Base-by-base conservation (phyloP, 2,888 invertebrate genomes). In the Ischnus inquisitorius region DNA sequence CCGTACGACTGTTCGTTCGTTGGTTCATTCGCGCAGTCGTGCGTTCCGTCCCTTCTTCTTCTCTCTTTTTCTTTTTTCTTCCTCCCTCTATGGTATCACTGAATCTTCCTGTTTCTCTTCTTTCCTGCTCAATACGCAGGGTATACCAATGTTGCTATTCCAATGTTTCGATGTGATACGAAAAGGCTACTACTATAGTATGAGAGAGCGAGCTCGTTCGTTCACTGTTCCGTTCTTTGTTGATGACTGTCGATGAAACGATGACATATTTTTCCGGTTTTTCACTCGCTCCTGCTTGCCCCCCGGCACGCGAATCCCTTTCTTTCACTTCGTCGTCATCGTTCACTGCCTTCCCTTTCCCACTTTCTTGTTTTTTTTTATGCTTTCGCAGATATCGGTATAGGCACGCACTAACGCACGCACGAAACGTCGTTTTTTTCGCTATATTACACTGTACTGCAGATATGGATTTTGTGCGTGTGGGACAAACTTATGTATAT, bases 171-270 rank as follows among this genome's bases (percentile, higher is more conserved):
- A 75, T 51, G 72, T 43, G 41, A 39, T 41, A 72, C 72, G 14
- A 60, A 25, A 60, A 60, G 28, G 72, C 16, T 54, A 41, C 69
- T 71, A 22, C 72, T 12, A 57, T 57, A 12, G 39, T 57, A 22
- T 46, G 67, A 28, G 51, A 28, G 64, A 74, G 62, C 62, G 39
- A 19, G 16, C 41, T 22, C 87, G 87, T 88, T 90, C 87, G 90
- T 89, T 92, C 89, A 82, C 77, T 82, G 91, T 89, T 91, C 88
- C 88, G 88, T 88, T 91, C 93, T 93, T 93, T 92, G 92, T 86
- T 93, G 91, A 93, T 92, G 93, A 92, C 93, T 93, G 92, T 93
- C 93, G 93, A 93, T 93, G 93, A 93, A 93, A 92, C 92, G 93
- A 93, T 93, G 93, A 93, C 93, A 93, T 93, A 93, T 93, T 93